Evolutionary conservation across 1,140 invertebrate genomes (phyloP), one percentile per base, ranked within the genome.

Genomic region (Listronotus bonariensis): DNA sequence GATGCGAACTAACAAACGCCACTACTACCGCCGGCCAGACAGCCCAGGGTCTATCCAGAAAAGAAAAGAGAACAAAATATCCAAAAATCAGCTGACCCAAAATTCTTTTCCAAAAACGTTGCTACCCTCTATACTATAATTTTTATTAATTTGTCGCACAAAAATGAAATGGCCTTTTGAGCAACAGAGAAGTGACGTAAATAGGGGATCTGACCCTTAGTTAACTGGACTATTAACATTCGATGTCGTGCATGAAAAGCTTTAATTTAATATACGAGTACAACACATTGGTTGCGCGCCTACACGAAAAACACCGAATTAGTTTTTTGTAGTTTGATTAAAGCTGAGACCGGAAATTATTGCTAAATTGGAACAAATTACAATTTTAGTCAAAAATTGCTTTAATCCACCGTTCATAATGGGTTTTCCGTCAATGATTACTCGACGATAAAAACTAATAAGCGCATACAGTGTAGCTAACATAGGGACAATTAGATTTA

Each of bases 291-390:
- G 6, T 31, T 31, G 46, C 12, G 20, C 42, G 42, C 42, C 42
- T 45, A 45, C 42, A 45, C 42, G 34, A 45, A 18, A 49, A 31
- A 49, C 15, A 20, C 15, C 46, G 18, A 49, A 26, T 18, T 49
- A 49, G 46, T 49, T 49, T 49, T 49, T 49, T n/a, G 43, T 20
- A 15, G 15, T 15, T 49, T n/a, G 14, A 18, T 49, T 49, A n/a
- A 20, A 49, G 42, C 46, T 18, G 20, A 18, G 18, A 15, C 14
- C 62, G 62, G 62, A 65, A 65, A 65, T 57, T 56, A 65, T 65
- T 45, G 62, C 45, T 53, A 65, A 65, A 65, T 65, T 65, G 62
- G 62, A 65, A 65, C 62, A 65, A 65, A 65, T 64, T 64, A 64
- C 42, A 18, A 56, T 64, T 64, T 64, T 41, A 64, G 61, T 56